A percentile compares a stretch with the other conserved stretches of the same genome.
These are phyloP conservation scores for Melipona quadrifasciata DNA, from an alignment of 1,140 invertebrate species.

Conservation along the genomic window DNA sequence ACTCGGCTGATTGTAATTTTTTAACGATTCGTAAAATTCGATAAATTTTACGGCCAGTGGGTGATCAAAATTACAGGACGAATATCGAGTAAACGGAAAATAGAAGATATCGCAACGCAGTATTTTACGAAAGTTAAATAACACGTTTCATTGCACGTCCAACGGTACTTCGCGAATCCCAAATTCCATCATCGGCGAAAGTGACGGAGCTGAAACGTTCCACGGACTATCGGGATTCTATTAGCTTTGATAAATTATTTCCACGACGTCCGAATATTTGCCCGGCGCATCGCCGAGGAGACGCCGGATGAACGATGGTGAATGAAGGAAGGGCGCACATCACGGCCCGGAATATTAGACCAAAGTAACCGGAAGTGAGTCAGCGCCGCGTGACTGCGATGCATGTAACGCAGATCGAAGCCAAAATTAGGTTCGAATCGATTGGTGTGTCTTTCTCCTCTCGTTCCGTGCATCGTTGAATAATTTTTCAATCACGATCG, in stretches of 20 bases:
- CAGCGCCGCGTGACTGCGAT: slow-evolving; percentile 36
- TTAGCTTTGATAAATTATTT: slow-evolving; percentile 15
- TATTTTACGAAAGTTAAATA: too few species aligned
- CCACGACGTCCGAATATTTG: slow-evolving; percentile 12
- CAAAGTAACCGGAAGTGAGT: slow-evolving; percentile 31
- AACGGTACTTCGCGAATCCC: too few species aligned
- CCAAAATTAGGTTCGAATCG: slow-evolving; percentile 2
- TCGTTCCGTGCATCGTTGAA: background rate
- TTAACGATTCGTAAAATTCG: too few species aligned
- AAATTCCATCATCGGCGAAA: too few species aligned
- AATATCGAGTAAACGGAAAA: too few species aligned
- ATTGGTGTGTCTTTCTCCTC: background rate
- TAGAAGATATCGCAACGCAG: too few species aligned
- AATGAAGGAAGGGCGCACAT: slow-evolving; percentile 26
- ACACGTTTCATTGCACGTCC: too few species aligned
- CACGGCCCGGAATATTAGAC: slow-evolving; percentile 31
- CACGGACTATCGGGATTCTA: too few species aligned
- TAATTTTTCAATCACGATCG: background rate
- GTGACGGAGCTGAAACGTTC: too few species aligned
- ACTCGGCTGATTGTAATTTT: too few species aligned
- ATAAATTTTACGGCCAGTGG: too few species aligned
- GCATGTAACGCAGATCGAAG: slow-evolving; percentile 6
- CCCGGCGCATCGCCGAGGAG: background rate
- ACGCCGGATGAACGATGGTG: slow-evolving; percentile 29
- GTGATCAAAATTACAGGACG: too few species aligned